phyloP scores from a whole-genome alignment of 2,888 invertebrate genomes.

The Mycogona germanica region DNA sequence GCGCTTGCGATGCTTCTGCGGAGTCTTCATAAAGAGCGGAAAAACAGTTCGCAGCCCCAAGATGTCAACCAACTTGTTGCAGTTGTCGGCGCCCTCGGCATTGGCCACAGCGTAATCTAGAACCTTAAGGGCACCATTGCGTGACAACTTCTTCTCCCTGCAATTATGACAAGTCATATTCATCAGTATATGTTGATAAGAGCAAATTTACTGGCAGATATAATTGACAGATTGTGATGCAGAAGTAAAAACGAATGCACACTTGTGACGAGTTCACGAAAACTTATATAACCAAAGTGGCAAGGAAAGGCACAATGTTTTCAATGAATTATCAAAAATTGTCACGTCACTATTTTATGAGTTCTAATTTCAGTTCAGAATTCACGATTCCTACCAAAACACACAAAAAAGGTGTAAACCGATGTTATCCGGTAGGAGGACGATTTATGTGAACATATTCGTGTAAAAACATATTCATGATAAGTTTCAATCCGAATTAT shows the following conservation, averaged over 20 bases:
- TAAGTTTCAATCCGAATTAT: too few species aligned
- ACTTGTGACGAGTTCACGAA: too few species aligned
- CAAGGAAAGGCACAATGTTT: too few species aligned
- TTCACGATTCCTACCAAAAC: too few species aligned
- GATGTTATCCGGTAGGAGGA: too few species aligned
- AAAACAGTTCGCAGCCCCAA: conserved; percentile 91
- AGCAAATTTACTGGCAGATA: neutral
- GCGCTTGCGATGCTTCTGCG: conserved; percentile 65
- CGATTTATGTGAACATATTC: too few species aligned
- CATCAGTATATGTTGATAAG: neutral
- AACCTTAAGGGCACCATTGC: conserved; percentile 92
- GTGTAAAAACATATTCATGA: too few species aligned
- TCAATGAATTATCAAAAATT: too few species aligned
- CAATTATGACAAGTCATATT: conserved; percentile 21
- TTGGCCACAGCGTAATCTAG: conserved; percentile 96
- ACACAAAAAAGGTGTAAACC: too few species aligned
- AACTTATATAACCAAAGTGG: too few species aligned
- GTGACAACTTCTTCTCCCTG: conserved; percentile 88
- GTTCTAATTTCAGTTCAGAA: too few species aligned
- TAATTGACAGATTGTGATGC: neutral
- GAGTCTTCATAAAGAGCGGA: conserved; percentile 98
- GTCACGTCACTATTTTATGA: too few species aligned
- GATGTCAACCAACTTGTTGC: conserved; percentile 94
- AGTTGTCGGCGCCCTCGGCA: conserved; percentile 80
- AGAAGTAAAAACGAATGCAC: conserved; percentile 12